phyloP scores from a whole-genome alignment of 2,797 vertebrate genomes.

The Falco cherrug region DNA sequence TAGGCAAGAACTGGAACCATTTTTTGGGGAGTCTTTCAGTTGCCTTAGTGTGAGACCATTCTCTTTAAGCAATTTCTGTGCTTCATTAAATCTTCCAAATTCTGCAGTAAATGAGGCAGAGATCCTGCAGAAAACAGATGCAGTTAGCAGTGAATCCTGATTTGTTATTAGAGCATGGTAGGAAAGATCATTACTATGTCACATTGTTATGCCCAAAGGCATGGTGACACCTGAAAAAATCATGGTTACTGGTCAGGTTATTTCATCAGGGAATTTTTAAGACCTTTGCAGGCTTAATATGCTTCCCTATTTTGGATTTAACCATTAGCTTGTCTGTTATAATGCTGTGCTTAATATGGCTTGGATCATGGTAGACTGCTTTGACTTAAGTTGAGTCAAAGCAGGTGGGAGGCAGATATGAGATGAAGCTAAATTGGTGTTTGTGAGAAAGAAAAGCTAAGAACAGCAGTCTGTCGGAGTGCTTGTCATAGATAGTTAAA shows the following conservation, averaged over 20 bases:
- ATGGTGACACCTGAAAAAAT: not conserved
- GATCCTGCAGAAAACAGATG: conserved; percentile 11
- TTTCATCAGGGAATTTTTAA: not conserved
- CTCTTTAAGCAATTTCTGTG: conserved; percentile 11
- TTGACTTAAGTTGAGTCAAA: conserved; percentile 2
- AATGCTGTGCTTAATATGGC: not conserved
- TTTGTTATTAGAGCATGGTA: not conserved
- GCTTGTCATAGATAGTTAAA: not conserved
- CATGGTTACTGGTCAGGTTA: not conserved
- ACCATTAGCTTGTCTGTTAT: not conserved
- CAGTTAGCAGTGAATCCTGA: not conserved
- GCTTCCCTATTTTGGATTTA: not conserved
- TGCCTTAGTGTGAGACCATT: not conserved
- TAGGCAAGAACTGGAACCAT: not conserved
- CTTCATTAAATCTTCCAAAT: conserved; percentile 43
- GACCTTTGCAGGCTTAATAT: not conserved
- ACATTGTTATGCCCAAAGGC: not conserved
- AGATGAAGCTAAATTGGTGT: conserved; percentile 7
- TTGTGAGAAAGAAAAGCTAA: not conserved
- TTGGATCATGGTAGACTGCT: not conserved
- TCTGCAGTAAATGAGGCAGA: conserved; percentile 45
- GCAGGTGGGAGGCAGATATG: not conserved
- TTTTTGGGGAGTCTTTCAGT: not conserved
- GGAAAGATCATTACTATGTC: not conserved
- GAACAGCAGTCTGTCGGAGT: not conserved